Base-by-base conservation (phyloP, 2,797 vertebrate species). In the Pempheris klunzingeri region DNA sequence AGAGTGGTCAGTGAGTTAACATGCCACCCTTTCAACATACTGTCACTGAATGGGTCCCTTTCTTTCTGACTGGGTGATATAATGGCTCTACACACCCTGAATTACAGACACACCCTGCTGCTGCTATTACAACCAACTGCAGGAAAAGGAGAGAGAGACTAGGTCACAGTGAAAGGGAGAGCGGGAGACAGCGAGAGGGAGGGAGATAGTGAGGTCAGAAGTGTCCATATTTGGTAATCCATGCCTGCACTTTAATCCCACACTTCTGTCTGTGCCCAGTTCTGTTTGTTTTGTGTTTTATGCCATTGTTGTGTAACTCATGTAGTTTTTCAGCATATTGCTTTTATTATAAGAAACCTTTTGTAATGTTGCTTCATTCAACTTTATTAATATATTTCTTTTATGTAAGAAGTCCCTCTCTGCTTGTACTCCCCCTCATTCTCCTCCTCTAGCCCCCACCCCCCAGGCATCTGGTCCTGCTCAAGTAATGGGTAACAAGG, bases 171-270 rank as follows among this genome's bases (percentile, higher is more conserved):
- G 80, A 77, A 63, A 82, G 43, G 46, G 80, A 75, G 74, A 82
- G 74, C 44, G 26, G 60, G 85, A 86, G 77, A 54, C 61, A 52
- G 74, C 28, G 55, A 55, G 61, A 62, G 74, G 80, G 78, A 85
- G 85, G 71, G 79, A 87, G 85, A 64, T 60, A 30, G 77, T 80
- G 89, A 92, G 91, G 90, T 93, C 91, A 93, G 86, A 88, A 86
- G 83, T 92, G 80, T 92, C 93, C 94, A 94, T 94, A 94, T 95
- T 94, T 95, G 93, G 93, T 92, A 66, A 94, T 94, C 86, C 84
- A 83, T 88, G 81, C 71, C 77, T 85, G 78, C 46, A 47, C 87
- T 89, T 87, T 74, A 73, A 84, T 66, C 69, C 77, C 15, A 50
- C 57, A 52, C 72, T 73, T 84, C 64, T 82, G 24, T 57, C 39